Percentiles rank a stretch among this genome's conserved stretches.
These are phyloP conservation scores for Gallinago nigripennis DNA, from an alignment of 2,797 vertebrate species.

Conservation along the genomic window DNA sequence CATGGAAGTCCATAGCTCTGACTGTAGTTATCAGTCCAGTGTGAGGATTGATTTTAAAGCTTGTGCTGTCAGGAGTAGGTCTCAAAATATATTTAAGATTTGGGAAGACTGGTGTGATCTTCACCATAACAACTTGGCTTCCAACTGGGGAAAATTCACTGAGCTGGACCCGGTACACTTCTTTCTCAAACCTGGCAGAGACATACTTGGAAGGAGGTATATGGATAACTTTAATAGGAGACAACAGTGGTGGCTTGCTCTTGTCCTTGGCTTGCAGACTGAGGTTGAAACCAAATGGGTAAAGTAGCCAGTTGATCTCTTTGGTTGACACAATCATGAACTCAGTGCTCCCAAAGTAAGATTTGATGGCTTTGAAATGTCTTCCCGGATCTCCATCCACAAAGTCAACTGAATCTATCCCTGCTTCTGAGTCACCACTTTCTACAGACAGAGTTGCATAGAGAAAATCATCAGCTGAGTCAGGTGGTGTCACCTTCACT, in stretches of 20 bases:
- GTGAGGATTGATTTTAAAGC: slow-evolving; percentile 87
- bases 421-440: slow-evolving; percentile 72
- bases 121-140: slow-evolving; percentile 85
- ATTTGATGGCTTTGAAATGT: slow-evolving; percentile 86
- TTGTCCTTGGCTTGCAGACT: slow-evolving; percentile 90
- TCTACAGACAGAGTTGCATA: slow-evolving; percentile 83
- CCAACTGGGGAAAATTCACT: slow-evolving; percentile 90
- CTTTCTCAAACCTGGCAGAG: slow-evolving; percentile 83
- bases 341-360: slow-evolving; percentile 79
- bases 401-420: slow-evolving; percentile 82
- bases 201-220: slow-evolving; percentile 80
- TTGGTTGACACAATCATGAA: slow-evolving; percentile 89
- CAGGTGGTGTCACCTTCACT: slow-evolving; percentile 43
- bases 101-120: slow-evolving; percentile 68
- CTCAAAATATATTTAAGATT: slow-evolving; percentile 86
- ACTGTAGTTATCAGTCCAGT: slow-evolving; percentile 88
- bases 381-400: slow-evolving; percentile 86
- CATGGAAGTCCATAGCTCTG: slow-evolving; percentile 82
- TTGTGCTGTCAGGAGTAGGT: slow-evolving; percentile 77
- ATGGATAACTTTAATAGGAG: slow-evolving; percentile 81
- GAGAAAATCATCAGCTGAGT: slow-evolving; percentile 70
- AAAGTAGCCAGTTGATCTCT: slow-evolving; percentile 86
- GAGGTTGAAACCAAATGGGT: slow-evolving; percentile 88
- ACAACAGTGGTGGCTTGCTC: slow-evolving; percentile 79
- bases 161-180: slow-evolving; percentile 83